These are phyloP conservation scores for Machaerirhynchus nigripectus DNA, from an alignment of 2,113 vertebrate genomes.

Conservation along the genomic window DNA sequence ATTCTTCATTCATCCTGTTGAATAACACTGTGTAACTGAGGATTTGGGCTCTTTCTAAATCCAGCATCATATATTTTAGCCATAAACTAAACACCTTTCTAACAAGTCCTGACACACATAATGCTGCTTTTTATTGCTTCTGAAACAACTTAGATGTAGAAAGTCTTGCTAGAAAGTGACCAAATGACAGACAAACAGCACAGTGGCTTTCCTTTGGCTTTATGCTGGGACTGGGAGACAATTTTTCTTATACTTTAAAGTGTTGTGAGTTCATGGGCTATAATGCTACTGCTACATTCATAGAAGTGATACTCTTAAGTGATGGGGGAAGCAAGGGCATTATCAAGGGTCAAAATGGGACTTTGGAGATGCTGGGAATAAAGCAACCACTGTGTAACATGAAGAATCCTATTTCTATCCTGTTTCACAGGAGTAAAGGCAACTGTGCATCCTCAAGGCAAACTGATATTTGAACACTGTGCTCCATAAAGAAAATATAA, in stretches of 20 bases:
- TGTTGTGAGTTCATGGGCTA: background rate
- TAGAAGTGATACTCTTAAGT: background rate
- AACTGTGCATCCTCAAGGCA: background rate
- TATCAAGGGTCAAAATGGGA: background rate
- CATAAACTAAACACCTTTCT: background rate
- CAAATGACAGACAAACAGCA: background rate
- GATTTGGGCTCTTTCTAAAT: background rate
- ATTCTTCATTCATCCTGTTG: background rate
- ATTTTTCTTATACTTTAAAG: background rate
- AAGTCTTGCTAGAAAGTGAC: background rate
- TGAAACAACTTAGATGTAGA: background rate
- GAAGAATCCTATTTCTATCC: background rate
- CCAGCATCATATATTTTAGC: background rate
- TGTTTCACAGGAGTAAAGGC: background rate
- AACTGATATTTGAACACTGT: background rate
- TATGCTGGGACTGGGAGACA: background rate
- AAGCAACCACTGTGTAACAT: fast-evolving
- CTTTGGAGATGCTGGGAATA: background rate
- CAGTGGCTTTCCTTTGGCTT: background rate
- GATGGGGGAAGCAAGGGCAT: background rate
- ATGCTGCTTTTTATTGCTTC: background rate
- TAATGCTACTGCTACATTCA: background rate
- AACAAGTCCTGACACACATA: background rate
- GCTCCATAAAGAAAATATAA: background rate
- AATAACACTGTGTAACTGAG: background rate